Conservation (phyloP, 2,888 invertebrate genomes). For the Notodonta dromedarius region DNA sequence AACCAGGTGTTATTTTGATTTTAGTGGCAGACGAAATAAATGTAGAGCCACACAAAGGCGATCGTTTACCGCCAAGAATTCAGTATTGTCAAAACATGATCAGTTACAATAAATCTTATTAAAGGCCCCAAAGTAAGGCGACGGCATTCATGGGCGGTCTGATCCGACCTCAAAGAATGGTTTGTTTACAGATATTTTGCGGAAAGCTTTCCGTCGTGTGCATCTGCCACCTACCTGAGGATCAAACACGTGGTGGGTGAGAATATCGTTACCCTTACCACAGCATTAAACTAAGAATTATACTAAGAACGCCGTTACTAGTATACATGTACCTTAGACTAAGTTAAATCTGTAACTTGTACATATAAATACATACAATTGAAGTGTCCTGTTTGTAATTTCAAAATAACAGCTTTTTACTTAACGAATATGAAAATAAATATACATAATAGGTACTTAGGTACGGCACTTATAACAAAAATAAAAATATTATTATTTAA, state of each 20-base stretch:
- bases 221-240: slow-evolving; percentile 62
- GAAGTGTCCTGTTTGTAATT: no score
- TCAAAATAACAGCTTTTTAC: no score
- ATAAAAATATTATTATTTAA: no score
- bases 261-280: neutral
- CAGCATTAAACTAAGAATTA: no score
- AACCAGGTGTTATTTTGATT: slow-evolving; percentile 77
- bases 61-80: slow-evolving; percentile 70
- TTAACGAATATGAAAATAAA: no score
- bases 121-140: slow-evolving; percentile 54
- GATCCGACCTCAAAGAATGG: slow-evolving; percentile 67
- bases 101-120: slow-evolving; percentile 84
- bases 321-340: no score
- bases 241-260: slow-evolving; percentile 18
- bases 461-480: no score
- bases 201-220: slow-evolving; percentile 61
- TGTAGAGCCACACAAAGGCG: slow-evolving; percentile 73
- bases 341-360: no score
- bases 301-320: no score
- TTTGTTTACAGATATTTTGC: slow-evolving; percentile 68
- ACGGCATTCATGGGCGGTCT: slow-evolving; percentile 66
- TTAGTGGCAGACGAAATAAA: slow-evolving; percentile 54
- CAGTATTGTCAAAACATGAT: slow-evolving; percentile 82
- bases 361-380: no score
- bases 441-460: no score